Percentiles rank a stretch among this genome's conserved stretches.
These are phyloP conservation scores for Etia nguti DNA, from an alignment of 2,113 vertebrate species.

Conservation along the genomic window DNA sequence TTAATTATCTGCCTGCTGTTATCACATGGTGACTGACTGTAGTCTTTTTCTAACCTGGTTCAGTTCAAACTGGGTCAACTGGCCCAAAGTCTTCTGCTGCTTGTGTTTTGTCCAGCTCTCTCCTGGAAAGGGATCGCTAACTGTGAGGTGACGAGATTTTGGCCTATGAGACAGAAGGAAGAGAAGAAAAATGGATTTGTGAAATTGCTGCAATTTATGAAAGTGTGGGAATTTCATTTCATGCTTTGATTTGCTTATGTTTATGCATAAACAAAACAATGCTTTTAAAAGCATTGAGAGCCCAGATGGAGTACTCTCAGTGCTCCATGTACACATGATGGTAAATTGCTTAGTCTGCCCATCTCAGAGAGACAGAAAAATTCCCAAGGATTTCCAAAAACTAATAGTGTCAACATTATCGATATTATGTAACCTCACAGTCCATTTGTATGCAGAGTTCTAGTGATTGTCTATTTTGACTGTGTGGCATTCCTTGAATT, in stretches of 20 bases:
- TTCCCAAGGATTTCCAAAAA: neutral
- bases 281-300: neutral
- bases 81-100: conserved; percentile 73
- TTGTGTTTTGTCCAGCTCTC: conserved; percentile 79
- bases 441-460: neutral
- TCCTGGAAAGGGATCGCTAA: conserved; percentile 71
- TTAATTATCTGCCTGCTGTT: neutral
- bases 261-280: neutral
- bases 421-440: neutral
- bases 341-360: neutral
- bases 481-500: neutral
- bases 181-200: neutral
- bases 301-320: neutral
- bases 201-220: neutral
- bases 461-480: neutral
- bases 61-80: conserved; percentile 70
- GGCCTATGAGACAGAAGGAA: conserved; percentile 65
- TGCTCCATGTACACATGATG: neutral
- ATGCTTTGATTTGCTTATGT: neutral
- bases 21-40: neutral
- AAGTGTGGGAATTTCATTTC: neutral
- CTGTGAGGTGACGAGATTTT: conserved; percentile 76
- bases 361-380: neutral
- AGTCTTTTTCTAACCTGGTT: conserved; percentile 59
- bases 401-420: neutral